Conservation (phyloP, 1,140 invertebrate genomes). For the Nebria ingens region DNA sequence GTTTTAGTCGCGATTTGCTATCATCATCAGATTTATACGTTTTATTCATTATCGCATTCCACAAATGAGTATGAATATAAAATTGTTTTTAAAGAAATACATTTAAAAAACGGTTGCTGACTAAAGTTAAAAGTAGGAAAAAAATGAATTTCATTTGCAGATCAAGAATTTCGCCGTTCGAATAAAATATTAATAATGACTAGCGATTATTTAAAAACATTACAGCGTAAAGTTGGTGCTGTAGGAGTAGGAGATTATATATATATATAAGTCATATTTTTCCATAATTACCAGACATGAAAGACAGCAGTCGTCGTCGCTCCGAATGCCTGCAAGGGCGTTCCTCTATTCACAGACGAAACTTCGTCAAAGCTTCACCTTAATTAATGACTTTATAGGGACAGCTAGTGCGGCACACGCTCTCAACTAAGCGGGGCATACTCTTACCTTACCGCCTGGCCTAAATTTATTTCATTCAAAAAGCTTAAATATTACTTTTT, state of each 20-base stretch:
- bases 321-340: constrained; percentile 14
- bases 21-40: no score
- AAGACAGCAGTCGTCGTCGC: constrained; percentile 19
- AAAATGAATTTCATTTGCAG: not conserved
- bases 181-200: not conserved
- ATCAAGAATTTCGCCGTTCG: not conserved
- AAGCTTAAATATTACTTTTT: no score
- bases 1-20: no score
- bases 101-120: no score
- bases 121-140: no score
- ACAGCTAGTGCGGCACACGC: constrained; percentile 14
- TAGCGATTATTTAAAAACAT: constrained; percentile 1
- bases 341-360: constrained; percentile 20
- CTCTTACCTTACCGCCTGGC: no score
- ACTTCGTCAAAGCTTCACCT: constrained; percentile 21
- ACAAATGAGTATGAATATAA: no score
- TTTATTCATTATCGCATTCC: no score
- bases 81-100: no score
- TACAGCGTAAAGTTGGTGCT: not conserved
- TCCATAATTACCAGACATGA: constrained; percentile 19
- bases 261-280: constrained; percentile 16
- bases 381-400: constrained; percentile 23
- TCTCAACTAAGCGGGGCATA: constrained; percentile 16
- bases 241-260: not conserved
- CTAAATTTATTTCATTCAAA: not conserved